Evolutionary conservation across 2,888 invertebrate genomes (phyloP), one percentile per base, ranked within the genome.

Genomic region (Pasiphila rectangulata): DNA sequence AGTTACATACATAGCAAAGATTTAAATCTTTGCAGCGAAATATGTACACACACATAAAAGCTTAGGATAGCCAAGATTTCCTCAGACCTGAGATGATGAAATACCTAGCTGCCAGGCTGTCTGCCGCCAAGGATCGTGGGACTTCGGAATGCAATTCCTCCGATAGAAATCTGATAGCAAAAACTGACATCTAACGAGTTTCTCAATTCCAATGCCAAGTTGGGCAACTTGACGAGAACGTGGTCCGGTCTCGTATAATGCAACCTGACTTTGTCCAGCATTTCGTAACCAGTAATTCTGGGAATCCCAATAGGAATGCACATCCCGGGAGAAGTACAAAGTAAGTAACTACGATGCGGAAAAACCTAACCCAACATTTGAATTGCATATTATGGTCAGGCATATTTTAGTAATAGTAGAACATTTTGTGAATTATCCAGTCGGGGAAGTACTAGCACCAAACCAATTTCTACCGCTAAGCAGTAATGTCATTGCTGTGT

Each of bases 161-260:
- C 60, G 60, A 75, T 83, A 83, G 83, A 84, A 84, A 84, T 79
- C 80, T 75, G 68, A 63, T 61, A 45, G 67, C 67, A 83, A 83
- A 82, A 83, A 81, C 70, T 63, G 56, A 68, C 69, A 70, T 74
- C 75, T 75, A 80, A 81, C 79, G 63, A 82, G 83, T 83, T 83
- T 83, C 82, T 79, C 80, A 79, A 77, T 76, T 71, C 75, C 75
- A 70, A 65, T 67, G 59, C 80, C 83, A 70, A 73, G 71, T 80
- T 76, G 66, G 75, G 76, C 60, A 75, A 69, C 67, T 48, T 41
- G 60, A 51, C 65, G 46, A 64, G 69, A 70, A 62, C 69, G 69
- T 66, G 67, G 61, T 51, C 68, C 58, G 63, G 67, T 60, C 69
- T 55, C 59, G 49, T 30, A 25, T 35, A 52, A 46, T 46, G 45